Conservation (phyloP, 53 echinoderm and acorn worm genomes). For the Patiria pectinifera region DNA sequence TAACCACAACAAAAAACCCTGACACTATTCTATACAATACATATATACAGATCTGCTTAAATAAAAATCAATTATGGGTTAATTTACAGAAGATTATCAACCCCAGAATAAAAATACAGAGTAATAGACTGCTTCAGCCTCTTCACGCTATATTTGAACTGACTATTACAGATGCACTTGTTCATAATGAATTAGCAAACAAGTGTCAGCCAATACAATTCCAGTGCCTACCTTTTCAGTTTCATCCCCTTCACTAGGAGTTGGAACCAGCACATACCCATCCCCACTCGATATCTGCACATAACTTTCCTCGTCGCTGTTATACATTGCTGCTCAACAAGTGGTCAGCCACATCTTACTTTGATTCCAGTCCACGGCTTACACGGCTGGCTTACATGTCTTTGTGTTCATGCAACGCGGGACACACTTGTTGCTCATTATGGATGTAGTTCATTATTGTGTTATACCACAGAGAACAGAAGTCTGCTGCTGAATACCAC, state of each 20-base stretch:
- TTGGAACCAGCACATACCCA: background rate
- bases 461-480: too few species aligned
- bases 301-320: background rate
- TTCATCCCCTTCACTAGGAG: background rate
- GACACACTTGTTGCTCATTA: background rate
- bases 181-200: background rate
- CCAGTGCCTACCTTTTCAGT: background rate
- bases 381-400: too few species aligned
- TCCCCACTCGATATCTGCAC: background rate
- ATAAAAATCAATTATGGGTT: too few species aligned
- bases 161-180: background rate
- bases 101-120: too few species aligned
- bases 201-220: background rate
- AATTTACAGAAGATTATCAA: too few species aligned
- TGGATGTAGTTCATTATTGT: background rate
- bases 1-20: too few species aligned
- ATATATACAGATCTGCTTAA: too few species aligned
- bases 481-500: too few species aligned
- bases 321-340: background rate
- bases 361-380: background rate
- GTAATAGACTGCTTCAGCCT: too few species aligned
- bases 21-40: too few species aligned
- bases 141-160: too few species aligned
- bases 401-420: background rate
- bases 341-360: background rate